Conservation (phyloP, 2,888 invertebrate species). For the Acanthosepion pharaonis region DNA sequence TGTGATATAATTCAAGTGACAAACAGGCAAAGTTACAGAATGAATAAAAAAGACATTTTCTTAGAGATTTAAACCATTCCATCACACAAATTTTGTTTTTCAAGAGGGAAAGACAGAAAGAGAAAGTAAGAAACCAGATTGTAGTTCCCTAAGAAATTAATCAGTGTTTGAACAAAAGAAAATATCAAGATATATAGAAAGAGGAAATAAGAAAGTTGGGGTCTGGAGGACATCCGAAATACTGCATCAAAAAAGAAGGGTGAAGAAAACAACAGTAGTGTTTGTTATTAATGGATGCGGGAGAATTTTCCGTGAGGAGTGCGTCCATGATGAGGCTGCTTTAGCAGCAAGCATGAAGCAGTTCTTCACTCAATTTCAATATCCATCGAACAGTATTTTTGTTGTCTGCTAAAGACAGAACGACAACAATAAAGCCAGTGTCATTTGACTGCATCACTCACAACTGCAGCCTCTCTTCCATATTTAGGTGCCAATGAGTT, state of each 20-base stretch:
- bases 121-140: neutral
- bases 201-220: neutral
- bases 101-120: neutral
- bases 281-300: conserved; percentile 43
- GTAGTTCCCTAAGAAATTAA: neutral
- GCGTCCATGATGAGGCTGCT: conserved; percentile 39
- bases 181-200: neutral
- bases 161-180: neutral
- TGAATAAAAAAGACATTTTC: neutral
- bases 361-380: neutral
- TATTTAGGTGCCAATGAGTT: conserved; percentile 15
- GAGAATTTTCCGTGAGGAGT: conserved; percentile 41
- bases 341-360: conserved; percentile 1
- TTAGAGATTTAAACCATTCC: neutral
- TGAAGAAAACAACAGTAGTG: conserved; percentile 45
- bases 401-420: neutral
- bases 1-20: neutral
- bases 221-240: conserved; percentile 46
- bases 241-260: conserved; percentile 46
- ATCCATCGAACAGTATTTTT: neutral
- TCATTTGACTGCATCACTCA: neutral
- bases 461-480: neutral
- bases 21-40: neutral
- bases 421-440: neutral
- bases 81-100: neutral